phyloP scores from a whole-genome alignment of 2,888 invertebrate species.

The Megamerina dolium region DNA sequence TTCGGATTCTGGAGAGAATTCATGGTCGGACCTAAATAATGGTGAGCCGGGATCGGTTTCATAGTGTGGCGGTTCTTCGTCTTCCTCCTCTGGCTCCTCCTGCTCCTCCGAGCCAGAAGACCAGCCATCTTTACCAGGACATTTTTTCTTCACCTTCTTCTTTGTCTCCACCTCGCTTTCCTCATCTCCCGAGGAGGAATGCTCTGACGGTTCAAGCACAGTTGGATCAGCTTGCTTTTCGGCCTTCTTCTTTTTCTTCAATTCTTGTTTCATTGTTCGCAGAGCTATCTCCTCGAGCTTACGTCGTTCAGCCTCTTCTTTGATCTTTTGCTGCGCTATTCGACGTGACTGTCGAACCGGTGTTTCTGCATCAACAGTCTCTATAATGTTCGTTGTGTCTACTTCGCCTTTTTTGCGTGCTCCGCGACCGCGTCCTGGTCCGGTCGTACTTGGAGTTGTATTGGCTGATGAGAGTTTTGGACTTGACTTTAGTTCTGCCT shows the following conservation, averaged over 20 bases:
- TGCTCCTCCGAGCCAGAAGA: constrained; percentile 49
- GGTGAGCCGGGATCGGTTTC: constrained; percentile 52
- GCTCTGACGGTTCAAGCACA: constrained; percentile 36
- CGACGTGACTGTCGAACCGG: constrained; percentile 72
- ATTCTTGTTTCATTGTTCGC: constrained; percentile 60
- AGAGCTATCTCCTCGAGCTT: constrained; percentile 69
- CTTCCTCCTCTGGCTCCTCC: constrained; percentile 50
- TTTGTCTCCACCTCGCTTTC: constrained; percentile 41
- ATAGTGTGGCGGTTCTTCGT: constrained; percentile 50
- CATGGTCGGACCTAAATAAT: constrained; percentile 79
- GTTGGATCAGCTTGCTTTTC: constrained; percentile 43
- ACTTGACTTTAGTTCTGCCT: neutral
- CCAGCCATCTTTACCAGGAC: constrained; percentile 45
- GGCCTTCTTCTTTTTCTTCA: constrained; percentile 53
- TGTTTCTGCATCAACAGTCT: constrained; percentile 37
- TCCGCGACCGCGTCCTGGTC: constrained; percentile 27
- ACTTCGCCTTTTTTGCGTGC: constrained; percentile 36
- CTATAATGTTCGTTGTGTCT: constrained; percentile 45
- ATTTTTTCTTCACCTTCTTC: constrained; percentile 48
- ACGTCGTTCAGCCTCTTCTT: constrained; percentile 74
- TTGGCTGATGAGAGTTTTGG: neutral
- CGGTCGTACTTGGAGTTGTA: neutral
- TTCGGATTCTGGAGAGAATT: constrained; percentile 89
- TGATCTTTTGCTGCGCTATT: constrained; percentile 81
- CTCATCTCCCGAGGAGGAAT: constrained; percentile 31